phyloP scores from a whole-genome alignment of 2,888 invertebrate species.

The Amiota mariae region DNA sequence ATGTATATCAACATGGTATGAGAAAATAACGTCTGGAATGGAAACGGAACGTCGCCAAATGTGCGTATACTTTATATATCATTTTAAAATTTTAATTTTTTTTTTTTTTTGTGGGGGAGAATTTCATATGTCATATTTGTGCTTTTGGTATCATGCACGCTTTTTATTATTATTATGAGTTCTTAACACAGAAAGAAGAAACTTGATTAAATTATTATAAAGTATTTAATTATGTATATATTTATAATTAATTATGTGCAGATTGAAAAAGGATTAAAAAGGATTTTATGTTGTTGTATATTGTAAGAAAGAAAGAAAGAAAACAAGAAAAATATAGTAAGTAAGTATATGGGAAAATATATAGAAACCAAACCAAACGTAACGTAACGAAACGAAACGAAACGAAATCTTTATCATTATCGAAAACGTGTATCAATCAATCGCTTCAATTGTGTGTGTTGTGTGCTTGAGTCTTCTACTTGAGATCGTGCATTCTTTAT shows the following conservation, averaged over 20 bases:
- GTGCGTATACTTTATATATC: not conserved
- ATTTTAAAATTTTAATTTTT: not conserved
- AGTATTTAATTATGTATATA: too few species aligned
- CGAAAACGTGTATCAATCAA: too few species aligned
- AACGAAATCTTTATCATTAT: too few species aligned
- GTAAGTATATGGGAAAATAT: too few species aligned
- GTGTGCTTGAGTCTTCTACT: not conserved
- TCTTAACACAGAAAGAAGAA: slow-evolving; percentile 29
- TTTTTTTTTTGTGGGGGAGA: slow-evolving; percentile 10
- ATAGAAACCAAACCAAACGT: too few species aligned
- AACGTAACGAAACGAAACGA: too few species aligned
- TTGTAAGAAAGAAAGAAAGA: slow-evolving; percentile 2
- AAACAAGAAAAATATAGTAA: not conserved
- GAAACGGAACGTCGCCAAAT: too few species aligned
- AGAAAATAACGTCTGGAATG: too few species aligned
- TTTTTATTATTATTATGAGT: slow-evolving; percentile 33
- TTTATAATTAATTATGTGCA: slow-evolving; percentile 28
- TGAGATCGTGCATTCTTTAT: not conserved
- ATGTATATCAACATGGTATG: too few species aligned
- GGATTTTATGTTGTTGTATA: not conserved
- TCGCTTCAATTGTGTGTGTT: not conserved
- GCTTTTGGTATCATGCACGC: slow-evolving; percentile 27
- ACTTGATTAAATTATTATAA: slow-evolving; percentile 28
- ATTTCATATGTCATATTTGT: not conserved
- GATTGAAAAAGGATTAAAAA: slow-evolving; percentile 15